Percentiles rank a stretch among this genome's conserved stretches.
Evolutionary conservation across 2,113 vertebrate species (phyloP).

Genomic region (Neotoma lepida): DNA sequence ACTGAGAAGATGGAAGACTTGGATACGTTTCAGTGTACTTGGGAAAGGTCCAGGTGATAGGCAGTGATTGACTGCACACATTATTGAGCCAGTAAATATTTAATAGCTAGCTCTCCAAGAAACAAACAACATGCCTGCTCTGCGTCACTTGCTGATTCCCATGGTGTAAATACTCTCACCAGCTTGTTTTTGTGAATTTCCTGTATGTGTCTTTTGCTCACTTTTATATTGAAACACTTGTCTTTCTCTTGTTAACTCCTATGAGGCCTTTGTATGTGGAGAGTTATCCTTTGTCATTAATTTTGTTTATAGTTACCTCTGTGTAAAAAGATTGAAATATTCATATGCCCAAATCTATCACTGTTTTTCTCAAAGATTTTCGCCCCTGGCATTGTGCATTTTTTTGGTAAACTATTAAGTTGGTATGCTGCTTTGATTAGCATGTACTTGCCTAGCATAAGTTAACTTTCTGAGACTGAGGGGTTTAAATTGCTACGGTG

Average conservation of each 20-base stretch:
- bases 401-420: slow-evolving; percentile 33
- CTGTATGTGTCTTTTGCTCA: neutral
- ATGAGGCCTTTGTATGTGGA: neutral
- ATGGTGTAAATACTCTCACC: slow-evolving; percentile 22
- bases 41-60: slow-evolving; percentile 17
- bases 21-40: neutral
- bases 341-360: slow-evolving; percentile 38
- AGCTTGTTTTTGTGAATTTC: slow-evolving; percentile 17
- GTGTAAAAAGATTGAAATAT: slow-evolving; percentile 44
- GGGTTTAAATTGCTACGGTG: slow-evolving; percentile 31
- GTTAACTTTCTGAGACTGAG: neutral
- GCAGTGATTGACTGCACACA: neutral
- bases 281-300: slow-evolving; percentile 9
- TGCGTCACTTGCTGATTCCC: neutral
- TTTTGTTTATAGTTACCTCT: slow-evolving; percentile 22
- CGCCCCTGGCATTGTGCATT: neutral
- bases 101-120: slow-evolving; percentile 32
- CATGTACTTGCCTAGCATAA: slow-evolving; percentile 29
- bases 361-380: slow-evolving; percentile 29
- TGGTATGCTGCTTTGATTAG: slow-evolving; percentile 26
- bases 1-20: neutral
- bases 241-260: slow-evolving; percentile 27
- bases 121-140: neutral
- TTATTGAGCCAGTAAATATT: neutral
- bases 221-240: slow-evolving; percentile 4